Base-by-base conservation (phyloP, 2,797 vertebrate genomes). In the Hydrocynus forskahlii region DNA sequence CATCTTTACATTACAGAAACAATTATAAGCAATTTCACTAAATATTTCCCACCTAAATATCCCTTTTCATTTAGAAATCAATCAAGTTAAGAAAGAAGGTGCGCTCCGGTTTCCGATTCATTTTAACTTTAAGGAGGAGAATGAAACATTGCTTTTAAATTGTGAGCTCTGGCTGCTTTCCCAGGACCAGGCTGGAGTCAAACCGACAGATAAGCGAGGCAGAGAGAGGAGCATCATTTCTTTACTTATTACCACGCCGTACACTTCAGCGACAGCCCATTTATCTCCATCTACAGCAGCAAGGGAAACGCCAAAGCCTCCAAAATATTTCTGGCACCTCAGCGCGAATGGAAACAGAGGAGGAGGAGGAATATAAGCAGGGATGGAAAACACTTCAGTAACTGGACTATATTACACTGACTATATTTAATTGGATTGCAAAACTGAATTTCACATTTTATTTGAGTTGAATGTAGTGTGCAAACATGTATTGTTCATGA, bases 181-280 rank as follows among this genome's bases (percentile, higher is more conserved):
- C 55, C 68, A 14, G 78, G 21, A 38, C 60, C 68, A 60, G 48
- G 12, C 40, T 64, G 40, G 70, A 16, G 64, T 16, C 14, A 21
- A 38, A 23, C 16, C 70, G 57, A 73, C 52, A 72, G 81, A 81
- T 79, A 75, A 68, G 75, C 23, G 55, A 80, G 81, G 75, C 13
- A 43, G 71, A 25, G 73, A 80, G 59, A 68, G 19, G 69, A 35
- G 72, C 82, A 84, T 86, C 81, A 78, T 84, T 83, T 86, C 63
- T 83, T 79, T 73, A 69, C 83, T 85, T 84, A 86, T 88, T 81
- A 84, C 68, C 76, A 55, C 67, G 54, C 57, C 54, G 38, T 52
- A 77, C 81, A 75, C 70, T 78, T 74, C 69, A 59, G 48, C 68
- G 74, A 72, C 86, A 87, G 81, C 72, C 75, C 85, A 89, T 88